Percentiles rank a stretch among this genome's conserved stretches.
Conservation (phyloP, 2,113 vertebrate genomes). For the Eleginops maclovinus region DNA sequence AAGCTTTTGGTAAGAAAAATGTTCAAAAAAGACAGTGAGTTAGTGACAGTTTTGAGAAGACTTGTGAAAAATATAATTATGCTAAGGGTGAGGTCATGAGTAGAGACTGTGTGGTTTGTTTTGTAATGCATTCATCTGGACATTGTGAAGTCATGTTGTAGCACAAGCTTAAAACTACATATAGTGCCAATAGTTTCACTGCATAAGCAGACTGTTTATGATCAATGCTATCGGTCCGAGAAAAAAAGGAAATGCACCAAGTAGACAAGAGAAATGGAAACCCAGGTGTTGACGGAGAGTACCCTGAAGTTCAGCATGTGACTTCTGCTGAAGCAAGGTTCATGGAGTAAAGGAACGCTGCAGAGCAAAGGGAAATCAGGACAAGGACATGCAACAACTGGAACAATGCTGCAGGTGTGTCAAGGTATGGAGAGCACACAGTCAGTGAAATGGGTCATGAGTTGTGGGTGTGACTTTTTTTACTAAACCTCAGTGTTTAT, state of each 20-base stretch:
- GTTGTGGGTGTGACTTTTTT: no score
- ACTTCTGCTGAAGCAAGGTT: background rate
- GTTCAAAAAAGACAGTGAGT: background rate
- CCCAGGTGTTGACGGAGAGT: background rate
- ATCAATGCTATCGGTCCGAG: no score
- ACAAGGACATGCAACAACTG: constrained; percentile 23
- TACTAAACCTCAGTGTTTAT: no score
- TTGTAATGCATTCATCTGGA: background rate
- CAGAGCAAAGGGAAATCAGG: background rate
- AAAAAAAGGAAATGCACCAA: no score
- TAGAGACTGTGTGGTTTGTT: background rate
- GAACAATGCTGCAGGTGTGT: constrained; percentile 49
- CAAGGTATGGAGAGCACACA: no score
- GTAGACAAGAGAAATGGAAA: background rate
- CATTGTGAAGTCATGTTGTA: no score
- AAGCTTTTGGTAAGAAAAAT: no score
- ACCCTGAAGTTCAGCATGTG: background rate
- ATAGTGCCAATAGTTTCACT: background rate
- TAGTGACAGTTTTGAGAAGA: constrained; percentile 41
- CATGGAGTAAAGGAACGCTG: background rate
- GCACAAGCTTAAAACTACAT: background rate
- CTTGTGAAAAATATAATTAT: constrained; percentile 28
- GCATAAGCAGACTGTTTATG: no score
- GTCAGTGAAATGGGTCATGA: no score
- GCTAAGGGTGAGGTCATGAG: background rate